phyloP scores from a whole-genome alignment of 35 echinoderm and acorn worm genomes.

The Eucidaris tribuloides region DNA sequence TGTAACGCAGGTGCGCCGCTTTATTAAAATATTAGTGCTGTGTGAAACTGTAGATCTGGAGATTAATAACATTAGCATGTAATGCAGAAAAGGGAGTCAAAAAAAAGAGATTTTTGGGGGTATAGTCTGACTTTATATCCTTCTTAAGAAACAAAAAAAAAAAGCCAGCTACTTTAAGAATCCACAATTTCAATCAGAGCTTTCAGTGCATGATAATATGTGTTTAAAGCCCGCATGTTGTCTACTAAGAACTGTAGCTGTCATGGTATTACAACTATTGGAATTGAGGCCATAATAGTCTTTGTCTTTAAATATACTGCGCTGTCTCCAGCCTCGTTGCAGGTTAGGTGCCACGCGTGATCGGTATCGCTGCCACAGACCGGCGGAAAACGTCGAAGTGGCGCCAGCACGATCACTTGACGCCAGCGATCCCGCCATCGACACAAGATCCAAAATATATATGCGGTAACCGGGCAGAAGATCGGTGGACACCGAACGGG shows the following conservation, averaged over 20 bases:
- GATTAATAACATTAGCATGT: too few relatives aligned
- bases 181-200: too few relatives aligned
- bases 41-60: too few relatives aligned
- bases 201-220: too few relatives aligned
- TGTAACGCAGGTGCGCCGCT: too few relatives aligned
- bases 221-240: not conserved
- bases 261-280: not conserved
- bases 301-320: not conserved
- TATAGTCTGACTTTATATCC: too few relatives aligned
- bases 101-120: too few relatives aligned
- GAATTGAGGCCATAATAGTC: not conserved
- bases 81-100: too few relatives aligned
- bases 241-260: not conserved
- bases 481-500: conserved; percentile 38
- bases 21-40: too few relatives aligned
- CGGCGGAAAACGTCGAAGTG: conserved; percentile 59
- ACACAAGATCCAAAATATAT: conserved; percentile 64
- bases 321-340: conserved; percentile 64
- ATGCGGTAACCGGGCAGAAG: conserved; percentile 63
- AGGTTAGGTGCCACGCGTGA: conserved; percentile 90
- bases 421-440: conserved; percentile 42
- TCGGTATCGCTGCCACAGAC: conserved; percentile 82
- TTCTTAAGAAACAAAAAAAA: too few relatives aligned
- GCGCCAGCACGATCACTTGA: conserved; percentile 63
- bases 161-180: too few relatives aligned